Evolutionary conservation across 2,888 invertebrate genomes (phyloP), one percentile per base, ranked within the genome.

Genomic region (Tetragonisca angustula): DNA sequence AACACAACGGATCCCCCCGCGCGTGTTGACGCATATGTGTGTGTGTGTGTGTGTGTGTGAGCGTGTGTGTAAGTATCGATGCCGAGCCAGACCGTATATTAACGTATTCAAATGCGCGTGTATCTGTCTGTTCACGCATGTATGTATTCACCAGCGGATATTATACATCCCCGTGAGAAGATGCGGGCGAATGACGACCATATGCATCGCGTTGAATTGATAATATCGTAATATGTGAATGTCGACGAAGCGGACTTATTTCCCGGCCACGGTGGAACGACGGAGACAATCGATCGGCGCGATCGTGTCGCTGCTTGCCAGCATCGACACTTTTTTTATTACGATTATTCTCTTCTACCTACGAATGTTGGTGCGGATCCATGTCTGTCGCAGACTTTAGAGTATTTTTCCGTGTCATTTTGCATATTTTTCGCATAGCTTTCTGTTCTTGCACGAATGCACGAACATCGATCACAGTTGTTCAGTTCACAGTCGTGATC

Each of bases 181-280:
- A 93, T 93, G 93, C 93, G 93, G 93, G 93, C 92, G 90, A 91
- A 88, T 91, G 92, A 92, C 92, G 87, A 91, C 91, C 91, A 91
- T 92, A 92, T 92, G 92, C 90, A 90, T 89, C 89, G 89, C 87
- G 88, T 89, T 91, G 92, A 92, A 93, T 93, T 90, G 91, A 91
- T 92, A 93, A 93, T 92, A 92, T 91, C 87, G 92, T 91, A 91
- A 92, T 92, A 91, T 90, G 90, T 87, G 91, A 91, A 91, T 88
- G 91, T 90, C 90, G 89, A 90, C 91, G 84, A 90, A 89, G 87
- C 88, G 88, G 74, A 81, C 85, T 83, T 85, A 85, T 79, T 85
- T 77, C 52, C 13, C 73, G 43, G 43, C 54, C 9, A 36, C 36
- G 62, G 76, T 62, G 69, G 69, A 75, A 65, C 61, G 43, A 43